Conservation (phyloP, 2,888 invertebrate genomes). For the Barypeithes pellucidus region DNA sequence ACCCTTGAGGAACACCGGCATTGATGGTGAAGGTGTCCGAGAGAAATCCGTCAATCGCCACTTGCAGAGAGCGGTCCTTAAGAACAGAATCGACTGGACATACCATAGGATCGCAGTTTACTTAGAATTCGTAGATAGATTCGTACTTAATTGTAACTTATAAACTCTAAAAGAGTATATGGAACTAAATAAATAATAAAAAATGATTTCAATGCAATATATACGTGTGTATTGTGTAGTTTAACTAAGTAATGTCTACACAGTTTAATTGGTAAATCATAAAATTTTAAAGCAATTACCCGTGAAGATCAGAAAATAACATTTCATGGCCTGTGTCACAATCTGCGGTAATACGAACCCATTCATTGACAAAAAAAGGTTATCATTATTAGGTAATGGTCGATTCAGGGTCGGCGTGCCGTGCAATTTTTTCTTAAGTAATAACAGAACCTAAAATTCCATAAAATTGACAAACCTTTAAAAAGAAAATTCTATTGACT, state of each 20-base stretch:
- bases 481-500: not conserved
- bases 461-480: not conserved
- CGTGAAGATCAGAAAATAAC: conserved; percentile 40
- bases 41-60: no score
- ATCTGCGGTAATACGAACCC: conserved; percentile 44
- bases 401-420: conserved; percentile 24
- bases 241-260: not conserved
- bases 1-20: no score
- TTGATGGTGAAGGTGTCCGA: no score
- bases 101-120: no score
- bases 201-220: no score
- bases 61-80: no score
- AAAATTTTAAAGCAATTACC: conserved; percentile 18
- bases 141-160: no score
- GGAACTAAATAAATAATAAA: no score
- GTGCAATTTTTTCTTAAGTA: conserved; percentile 4
- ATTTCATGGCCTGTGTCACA: conserved; percentile 45
- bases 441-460: not conserved
- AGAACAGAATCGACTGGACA: no score
- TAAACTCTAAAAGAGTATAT: no score
- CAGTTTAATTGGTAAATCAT: not conserved
- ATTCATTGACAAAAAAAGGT: conserved; percentile 42
- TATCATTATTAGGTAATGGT: conserved; percentile 38
- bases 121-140: no score
- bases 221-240: not conserved